Percentiles rank a stretch among this genome's conserved stretches.
Evolutionary conservation across 2,888 invertebrate species (phyloP).

Genomic region (Vannuccia rotundouncinata): DNA sequence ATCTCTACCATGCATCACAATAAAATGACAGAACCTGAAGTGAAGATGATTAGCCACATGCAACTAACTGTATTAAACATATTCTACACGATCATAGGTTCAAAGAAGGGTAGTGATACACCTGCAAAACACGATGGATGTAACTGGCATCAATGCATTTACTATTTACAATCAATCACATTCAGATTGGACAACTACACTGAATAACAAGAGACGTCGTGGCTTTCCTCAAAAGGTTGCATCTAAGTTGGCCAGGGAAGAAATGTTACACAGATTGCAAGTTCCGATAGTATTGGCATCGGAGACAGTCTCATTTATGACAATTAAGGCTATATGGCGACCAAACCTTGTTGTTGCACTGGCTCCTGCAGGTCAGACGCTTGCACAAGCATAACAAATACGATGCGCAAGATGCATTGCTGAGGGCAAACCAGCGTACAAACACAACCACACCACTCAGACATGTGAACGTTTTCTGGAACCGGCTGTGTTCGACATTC

Average conservation of each 20-base stretch:
- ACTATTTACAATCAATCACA: conserved; percentile 23
- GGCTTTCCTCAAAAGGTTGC: conserved; percentile 6
- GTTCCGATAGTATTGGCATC: background rate
- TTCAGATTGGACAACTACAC: conserved; percentile 15
- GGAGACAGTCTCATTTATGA: conserved; percentile 16
- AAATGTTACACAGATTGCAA: conserved; percentile 24
- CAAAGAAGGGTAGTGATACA: conserved; percentile 13
- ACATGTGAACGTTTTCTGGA: conserved; percentile 10
- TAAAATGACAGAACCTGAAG: no score
- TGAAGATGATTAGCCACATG: no score
- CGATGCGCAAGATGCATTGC: background rate
- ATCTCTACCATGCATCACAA: conserved; percentile 23
- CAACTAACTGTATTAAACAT: no score
- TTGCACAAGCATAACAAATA: conserved; percentile 16
- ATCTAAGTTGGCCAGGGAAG: conserved; percentile 11
- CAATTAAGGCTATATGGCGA: no score
- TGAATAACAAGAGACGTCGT: conserved; percentile 19
- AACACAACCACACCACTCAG: conserved; percentile 16
- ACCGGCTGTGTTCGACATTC: no score
- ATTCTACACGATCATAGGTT: no score
- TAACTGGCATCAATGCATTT: conserved; percentile 21
- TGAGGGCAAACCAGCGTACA: conserved; percentile 17
- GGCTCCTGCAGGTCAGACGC: conserved; percentile 20
- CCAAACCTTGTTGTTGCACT: conserved; percentile 16
- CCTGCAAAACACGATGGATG: background rate